Evolutionary conservation across 2,888 invertebrate species (phyloP), one percentile per base, ranked within the genome.

Genomic region (Pristionchus maxplancki): DNA sequence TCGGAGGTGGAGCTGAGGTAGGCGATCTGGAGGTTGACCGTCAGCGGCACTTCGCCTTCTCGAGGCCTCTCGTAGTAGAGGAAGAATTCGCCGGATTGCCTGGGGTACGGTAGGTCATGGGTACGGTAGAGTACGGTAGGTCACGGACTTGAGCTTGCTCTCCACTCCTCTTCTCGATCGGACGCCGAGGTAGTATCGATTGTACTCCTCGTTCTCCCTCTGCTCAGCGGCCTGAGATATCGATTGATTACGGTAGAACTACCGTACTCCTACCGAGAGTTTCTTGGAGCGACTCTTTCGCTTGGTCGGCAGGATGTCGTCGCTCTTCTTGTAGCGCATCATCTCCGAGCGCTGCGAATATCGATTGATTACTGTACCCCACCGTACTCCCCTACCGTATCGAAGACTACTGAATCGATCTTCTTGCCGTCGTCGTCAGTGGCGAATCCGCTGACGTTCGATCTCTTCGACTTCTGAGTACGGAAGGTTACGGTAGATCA

Each of bases 171-270:
- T 24, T n/a, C 13, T 48, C 78, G 40, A 44, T 15, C 28, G 34
- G n/a, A 78, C 78, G 28, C 78, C 78, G 44, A 78, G 34, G 44
- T 78, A 78, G 78, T 28, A 78, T 24, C 28, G 40, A 78, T 78
- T 48, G 48, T 78, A 78, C 28, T 44, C 78, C 78, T 78, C 78
- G 44, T 78, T 78, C 44, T 78, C 78, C n/a, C 40, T n/a, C 37
- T 40, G 71, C 1, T 74, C 71, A 13, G 44, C 78, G 44, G 78
- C 44, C 78, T 78, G 44, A 1, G 34, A 34, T 67, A 34, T 34
- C 31, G 67, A 67, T 34, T 31, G 67, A n/a, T 58, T 58, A n/a
- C 58, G 58, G 58, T 53, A 53, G 44, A 78, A n/a, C 20, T 74
- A 74, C 40, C 20, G 24, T 74, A 74, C 20, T 31, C 37, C 24